Percentiles rank a stretch among this genome's conserved stretches.
Conservation (phyloP, 1,140 invertebrate genomes). For the Pogonomyrmex californicus region DNA sequence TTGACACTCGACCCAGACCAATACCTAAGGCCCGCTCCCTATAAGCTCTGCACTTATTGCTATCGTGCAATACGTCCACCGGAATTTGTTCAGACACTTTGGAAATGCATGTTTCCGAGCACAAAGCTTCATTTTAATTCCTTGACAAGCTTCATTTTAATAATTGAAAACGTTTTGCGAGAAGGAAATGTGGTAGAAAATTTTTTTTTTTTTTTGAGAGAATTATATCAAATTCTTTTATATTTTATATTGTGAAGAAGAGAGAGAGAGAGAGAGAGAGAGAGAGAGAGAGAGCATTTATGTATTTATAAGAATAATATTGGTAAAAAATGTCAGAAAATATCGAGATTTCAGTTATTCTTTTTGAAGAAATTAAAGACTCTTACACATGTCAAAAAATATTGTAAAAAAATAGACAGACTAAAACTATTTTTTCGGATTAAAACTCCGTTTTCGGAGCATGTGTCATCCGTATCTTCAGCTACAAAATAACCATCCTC, state of each 20-base stretch:
- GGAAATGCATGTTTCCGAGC: neutral
- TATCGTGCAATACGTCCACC: neutral
- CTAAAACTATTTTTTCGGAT: neutral
- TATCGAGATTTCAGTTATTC: neutral
- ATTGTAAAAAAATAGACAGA: neutral
- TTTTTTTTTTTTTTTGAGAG: too few relatives aligned
- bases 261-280: neutral
- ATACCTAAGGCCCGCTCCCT: constrained; percentile 20
- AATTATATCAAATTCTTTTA: neutral
- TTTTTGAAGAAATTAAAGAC: neutral
- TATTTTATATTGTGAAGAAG: neutral
- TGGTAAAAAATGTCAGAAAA: neutral
- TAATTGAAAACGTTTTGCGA: neutral
- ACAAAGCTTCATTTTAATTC: neutral
- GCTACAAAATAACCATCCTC: neutral
- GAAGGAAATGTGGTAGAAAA: neutral
- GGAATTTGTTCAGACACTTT: neutral
- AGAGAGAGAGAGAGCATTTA: neutral
- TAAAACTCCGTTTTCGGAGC: neutral
- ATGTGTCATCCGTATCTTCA: neutral
- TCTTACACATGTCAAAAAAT: neutral
- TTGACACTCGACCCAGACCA: constrained; percentile 47
- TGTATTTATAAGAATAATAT: neutral
- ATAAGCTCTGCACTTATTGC: neutral
- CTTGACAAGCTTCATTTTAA: neutral